Conservation (phyloP, 2,797 vertebrate genomes). For the Hoplostethus atlanticus region DNA sequence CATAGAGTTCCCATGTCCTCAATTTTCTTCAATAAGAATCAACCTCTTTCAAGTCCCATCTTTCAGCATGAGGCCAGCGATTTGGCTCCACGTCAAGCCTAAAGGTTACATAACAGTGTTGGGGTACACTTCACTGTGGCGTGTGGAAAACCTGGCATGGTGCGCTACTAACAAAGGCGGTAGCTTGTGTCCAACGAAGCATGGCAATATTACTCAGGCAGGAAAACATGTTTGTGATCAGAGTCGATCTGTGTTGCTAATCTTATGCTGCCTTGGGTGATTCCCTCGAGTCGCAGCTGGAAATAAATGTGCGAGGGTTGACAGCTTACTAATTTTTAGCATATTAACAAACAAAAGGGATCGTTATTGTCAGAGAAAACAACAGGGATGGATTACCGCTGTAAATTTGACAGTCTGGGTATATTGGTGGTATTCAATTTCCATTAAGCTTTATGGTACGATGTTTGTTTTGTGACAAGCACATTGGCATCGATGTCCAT, state of each 20-base stretch:
- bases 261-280: conserved; percentile 27
- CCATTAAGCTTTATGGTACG: too few relatives aligned
- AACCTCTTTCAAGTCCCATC: conserved; percentile 61
- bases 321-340: not conserved
- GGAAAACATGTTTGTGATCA: conserved; percentile 64
- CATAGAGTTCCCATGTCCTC: conserved; percentile 67
- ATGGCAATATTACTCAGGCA: conserved; percentile 56
- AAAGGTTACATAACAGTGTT: conserved; percentile 68
- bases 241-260: conserved; percentile 18
- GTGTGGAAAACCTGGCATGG: conserved; percentile 61
- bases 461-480: too few relatives aligned
- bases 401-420: not conserved
- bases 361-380: not conserved
- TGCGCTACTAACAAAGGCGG: conserved; percentile 60
- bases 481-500: too few relatives aligned
- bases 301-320: conserved; percentile 9
- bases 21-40: conserved; percentile 76
- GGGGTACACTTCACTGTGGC: conserved; percentile 63
- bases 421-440: too few relatives aligned
- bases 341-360: not conserved
- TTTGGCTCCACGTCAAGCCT: conserved; percentile 69
- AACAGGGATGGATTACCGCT: not conserved
- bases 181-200: conserved; percentile 64
- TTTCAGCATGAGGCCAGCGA: conserved; percentile 60
- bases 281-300: conserved; percentile 14